A percentile compares a stretch with the other conserved stretches of the same genome.
phyloP scores from a whole-genome alignment of 2,113 vertebrate species.

The Triplophysa rosa region DNA sequence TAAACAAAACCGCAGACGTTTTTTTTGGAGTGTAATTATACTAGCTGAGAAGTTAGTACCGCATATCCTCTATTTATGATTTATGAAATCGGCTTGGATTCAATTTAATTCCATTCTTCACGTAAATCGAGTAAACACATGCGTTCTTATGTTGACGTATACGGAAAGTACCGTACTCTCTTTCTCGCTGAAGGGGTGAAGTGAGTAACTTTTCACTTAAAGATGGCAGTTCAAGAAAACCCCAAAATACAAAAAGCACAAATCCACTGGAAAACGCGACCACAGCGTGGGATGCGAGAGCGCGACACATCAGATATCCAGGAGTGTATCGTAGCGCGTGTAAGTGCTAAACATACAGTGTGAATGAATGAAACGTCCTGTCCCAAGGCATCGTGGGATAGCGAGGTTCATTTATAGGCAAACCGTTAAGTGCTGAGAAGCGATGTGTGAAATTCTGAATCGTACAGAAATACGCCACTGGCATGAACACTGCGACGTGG shows the following conservation, averaged over 20 bases:
- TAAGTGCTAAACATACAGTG: background rate
- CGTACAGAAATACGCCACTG: background rate
- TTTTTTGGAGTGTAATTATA: constrained; percentile 36
- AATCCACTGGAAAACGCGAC: background rate
- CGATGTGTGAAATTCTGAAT: constrained; percentile 9
- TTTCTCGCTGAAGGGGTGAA: background rate
- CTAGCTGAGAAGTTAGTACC: background rate
- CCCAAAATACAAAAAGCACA: background rate
- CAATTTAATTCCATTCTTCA: background rate
- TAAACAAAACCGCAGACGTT: constrained; percentile 49
- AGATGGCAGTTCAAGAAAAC: background rate
- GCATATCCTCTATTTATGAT: too few relatives aligned
- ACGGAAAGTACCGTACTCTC: background rate
- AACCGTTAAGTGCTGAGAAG: constrained; percentile 3
- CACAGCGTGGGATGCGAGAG: background rate
- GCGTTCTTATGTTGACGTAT: background rate
- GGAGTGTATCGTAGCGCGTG: background rate
- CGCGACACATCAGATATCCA: background rate
- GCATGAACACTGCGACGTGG: background rate
- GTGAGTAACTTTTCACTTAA: background rate
- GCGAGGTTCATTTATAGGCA: constrained; percentile 28
- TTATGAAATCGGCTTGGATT: background rate
- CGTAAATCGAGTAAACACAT: background rate
- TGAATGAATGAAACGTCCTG: background rate
- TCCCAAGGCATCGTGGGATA: constrained; percentile 35